Conservation (phyloP, 2,797 vertebrate genomes). For the Enteromius paludinosus region DNA sequence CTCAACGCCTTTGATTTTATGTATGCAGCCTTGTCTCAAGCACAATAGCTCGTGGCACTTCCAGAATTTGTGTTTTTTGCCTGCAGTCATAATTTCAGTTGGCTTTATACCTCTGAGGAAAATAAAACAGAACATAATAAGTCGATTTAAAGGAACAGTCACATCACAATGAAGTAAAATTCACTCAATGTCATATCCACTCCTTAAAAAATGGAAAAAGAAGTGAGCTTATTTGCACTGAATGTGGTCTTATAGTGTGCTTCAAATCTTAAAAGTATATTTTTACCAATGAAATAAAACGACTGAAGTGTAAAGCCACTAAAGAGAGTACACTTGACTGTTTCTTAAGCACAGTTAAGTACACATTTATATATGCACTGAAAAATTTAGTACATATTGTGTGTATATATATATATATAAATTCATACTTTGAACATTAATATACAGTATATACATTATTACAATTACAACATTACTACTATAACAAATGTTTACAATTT, state of each 20-base stretch:
- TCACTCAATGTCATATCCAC: too few relatives aligned
- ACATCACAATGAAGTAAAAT: background rate
- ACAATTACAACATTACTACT: too few relatives aligned
- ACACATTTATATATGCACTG: too few relatives aligned
- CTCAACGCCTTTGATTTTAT: conserved; percentile 77
- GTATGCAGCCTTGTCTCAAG: conserved; percentile 73
- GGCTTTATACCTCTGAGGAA: conserved; percentile 61
- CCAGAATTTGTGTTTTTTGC: conserved; percentile 67
- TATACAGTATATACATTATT: too few relatives aligned
- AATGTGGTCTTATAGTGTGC: background rate
- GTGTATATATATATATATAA: too few relatives aligned
- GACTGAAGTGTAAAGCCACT: background rate
- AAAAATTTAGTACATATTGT: too few relatives aligned
- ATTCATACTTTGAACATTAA: too few relatives aligned
- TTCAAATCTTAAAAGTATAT: background rate
- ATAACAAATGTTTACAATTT: too few relatives aligned
- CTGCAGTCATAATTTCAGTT: conserved; percentile 70
- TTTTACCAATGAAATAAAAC: background rate
- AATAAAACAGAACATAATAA: conserved; percentile 16
- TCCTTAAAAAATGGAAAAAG: background rate
- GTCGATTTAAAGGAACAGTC: conserved; percentile 29
- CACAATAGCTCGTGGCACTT: conserved; percentile 72
- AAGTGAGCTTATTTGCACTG: background rate
- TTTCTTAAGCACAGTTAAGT: too few relatives aligned
- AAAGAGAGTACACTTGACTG: too few relatives aligned